A percentile compares a stretch with the other conserved stretches of the same genome.
Evolutionary conservation across 2,888 invertebrate genomes (phyloP).

Genomic region (Pammene aurita): DNA sequence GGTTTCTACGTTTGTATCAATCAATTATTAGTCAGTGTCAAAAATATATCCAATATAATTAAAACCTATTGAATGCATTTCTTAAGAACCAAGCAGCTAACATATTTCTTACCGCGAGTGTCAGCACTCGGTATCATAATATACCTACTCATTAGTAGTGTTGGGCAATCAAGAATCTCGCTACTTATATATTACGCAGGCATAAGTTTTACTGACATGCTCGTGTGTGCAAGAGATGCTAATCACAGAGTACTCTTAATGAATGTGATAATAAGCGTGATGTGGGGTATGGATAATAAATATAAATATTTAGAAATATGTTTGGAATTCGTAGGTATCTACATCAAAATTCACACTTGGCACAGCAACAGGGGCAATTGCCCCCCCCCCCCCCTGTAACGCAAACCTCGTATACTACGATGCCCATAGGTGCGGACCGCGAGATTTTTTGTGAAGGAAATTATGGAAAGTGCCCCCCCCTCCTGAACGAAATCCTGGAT

Average conservation of each 20-base stretch:
- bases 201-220: constrained; percentile 44
- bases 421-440: no score
- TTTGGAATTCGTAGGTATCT: no score
- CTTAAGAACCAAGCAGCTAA: background rate
- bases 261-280: constrained; percentile 38
- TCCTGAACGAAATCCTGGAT: no score
- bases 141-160: constrained; percentile 48
- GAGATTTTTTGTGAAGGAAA: no score
- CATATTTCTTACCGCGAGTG: background rate
- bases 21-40: background rate
- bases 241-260: constrained; percentile 30
- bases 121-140: constrained; percentile 38
- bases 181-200: constrained; percentile 47
- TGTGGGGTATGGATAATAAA: constrained; percentile 24
- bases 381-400: no score
- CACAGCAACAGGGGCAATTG: no score
- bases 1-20: background rate
- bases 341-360: no score
- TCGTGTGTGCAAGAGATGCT: constrained; percentile 46
- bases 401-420: no score
- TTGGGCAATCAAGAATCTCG: constrained; percentile 49
- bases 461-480: no score
- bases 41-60: constrained; percentile 10
- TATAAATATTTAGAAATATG: constrained; percentile 15
- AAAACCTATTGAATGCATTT: constrained; percentile 20